phyloP scores from a whole-genome alignment of 2,888 invertebrate species.

The Drosophila emarginata region DNA sequence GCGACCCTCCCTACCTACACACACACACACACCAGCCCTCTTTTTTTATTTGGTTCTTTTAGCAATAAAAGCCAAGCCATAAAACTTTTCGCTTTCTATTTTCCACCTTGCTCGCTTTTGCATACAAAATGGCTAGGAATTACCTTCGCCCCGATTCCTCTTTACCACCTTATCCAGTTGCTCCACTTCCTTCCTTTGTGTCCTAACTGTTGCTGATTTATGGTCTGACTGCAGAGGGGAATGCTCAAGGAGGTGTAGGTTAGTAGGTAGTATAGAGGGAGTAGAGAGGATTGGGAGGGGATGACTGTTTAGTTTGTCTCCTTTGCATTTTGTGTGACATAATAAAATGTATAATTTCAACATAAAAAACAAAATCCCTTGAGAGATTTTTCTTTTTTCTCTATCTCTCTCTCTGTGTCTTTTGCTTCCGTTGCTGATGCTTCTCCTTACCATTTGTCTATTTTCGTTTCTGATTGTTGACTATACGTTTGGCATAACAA shows the following conservation, averaged over 20 bases:
- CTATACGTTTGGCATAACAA: conserved; percentile 64
- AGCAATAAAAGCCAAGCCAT: conserved; percentile 22
- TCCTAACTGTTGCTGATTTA: conserved; percentile 69
- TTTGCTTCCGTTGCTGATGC: neutral
- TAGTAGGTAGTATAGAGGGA: neutral
- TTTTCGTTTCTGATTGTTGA: conserved; percentile 53
- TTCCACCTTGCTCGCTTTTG: conserved; percentile 44
- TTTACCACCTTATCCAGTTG: conserved; percentile 22
- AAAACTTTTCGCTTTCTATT: conserved; percentile 39
- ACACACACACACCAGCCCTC: neutral
- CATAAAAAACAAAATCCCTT: conserved; percentile 67
- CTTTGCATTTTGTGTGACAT: conserved; percentile 43
- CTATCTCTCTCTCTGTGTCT: neutral
- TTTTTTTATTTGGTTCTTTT: conserved; percentile 5
- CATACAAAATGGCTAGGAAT: conserved; percentile 39
- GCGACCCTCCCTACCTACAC: too few species aligned
- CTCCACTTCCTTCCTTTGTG: conserved; percentile 18
- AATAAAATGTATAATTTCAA: conserved; percentile 73
- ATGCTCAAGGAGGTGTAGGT: too few species aligned
- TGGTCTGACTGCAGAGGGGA: conserved; percentile 27
- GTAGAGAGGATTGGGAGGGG: conserved; percentile 12
- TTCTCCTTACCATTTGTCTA: neutral
- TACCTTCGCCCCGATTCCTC: conserved; percentile 24
- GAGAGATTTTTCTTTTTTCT: conserved; percentile 46
- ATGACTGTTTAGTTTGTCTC: conserved; percentile 60